Percentiles rank a stretch among this genome's conserved stretches.
phyloP scores from a whole-genome alignment of 2,113 vertebrate species.

The Austrofundulus limnaeus region DNA sequence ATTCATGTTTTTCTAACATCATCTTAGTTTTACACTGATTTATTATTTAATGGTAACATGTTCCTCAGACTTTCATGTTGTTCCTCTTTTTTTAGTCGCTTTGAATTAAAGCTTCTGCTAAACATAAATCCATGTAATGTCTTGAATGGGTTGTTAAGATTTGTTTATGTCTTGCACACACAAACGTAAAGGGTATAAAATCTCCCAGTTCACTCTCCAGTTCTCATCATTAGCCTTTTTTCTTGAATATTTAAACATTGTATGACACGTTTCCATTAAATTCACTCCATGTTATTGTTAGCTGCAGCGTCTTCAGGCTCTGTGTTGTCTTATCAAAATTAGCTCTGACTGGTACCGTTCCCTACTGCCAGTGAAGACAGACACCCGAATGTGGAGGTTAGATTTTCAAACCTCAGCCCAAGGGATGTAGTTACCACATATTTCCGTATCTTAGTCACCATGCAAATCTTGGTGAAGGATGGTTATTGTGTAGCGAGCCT shows the following conservation, averaged over 20 bases:
- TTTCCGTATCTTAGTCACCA: conserved; percentile 56
- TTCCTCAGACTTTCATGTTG: not conserved
- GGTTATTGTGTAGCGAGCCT: conserved; percentile 54
- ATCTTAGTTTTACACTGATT: not conserved
- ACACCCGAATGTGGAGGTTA: conserved; percentile 27
- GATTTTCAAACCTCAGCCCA: conserved; percentile 40
- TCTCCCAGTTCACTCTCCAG: not conserved
- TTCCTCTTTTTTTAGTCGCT: not conserved
- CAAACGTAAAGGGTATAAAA: no score
- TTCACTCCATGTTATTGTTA: conserved; percentile 37
- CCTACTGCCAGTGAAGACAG: conserved; percentile 35
- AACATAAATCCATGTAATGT: not conserved
- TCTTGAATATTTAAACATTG: conserved; percentile 13
- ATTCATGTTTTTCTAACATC: not conserved
- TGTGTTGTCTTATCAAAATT: conserved; percentile 21
- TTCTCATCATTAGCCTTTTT: no score
- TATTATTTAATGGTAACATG: not conserved
- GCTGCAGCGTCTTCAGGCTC: conserved; percentile 36
- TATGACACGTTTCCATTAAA: conserved; percentile 9
- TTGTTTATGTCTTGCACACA: no score
- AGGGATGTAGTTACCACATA: conserved; percentile 40
- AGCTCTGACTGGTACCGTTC: conserved; percentile 24
- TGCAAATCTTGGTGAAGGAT: conserved; percentile 48
- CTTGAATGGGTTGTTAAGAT: not conserved
- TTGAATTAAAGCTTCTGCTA: not conserved